A percentile compares a stretch with the other conserved stretches of the same genome.
These are phyloP conservation scores for Hoplias malabaricus DNA, from an alignment of 2,113 vertebrate species.

Conservation along the genomic window DNA sequence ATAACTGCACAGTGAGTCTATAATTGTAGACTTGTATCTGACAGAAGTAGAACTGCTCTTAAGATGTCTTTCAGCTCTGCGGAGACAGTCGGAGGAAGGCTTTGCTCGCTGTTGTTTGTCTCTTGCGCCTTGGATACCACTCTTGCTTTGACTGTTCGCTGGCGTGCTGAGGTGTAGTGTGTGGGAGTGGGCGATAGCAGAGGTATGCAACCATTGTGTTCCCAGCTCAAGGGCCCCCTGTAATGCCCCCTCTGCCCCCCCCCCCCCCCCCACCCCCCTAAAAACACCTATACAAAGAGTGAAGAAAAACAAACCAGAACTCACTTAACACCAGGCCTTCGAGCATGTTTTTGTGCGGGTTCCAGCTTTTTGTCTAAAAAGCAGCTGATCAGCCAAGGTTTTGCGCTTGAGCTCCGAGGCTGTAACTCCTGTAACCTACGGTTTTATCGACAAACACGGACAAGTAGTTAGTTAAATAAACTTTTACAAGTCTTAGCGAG, in stretches of 20 bases:
- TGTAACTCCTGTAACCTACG: too few species aligned
- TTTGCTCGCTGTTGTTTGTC: not conserved
- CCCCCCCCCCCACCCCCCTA: too few species aligned
- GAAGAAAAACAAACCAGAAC: not conserved
- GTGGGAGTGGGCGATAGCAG: constrained; percentile 32
- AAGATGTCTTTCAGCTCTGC: not conserved
- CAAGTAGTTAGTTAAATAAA: too few species aligned
- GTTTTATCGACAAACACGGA: too few species aligned
- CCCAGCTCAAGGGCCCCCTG: constrained; percentile 58
- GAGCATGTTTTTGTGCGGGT: not conserved
- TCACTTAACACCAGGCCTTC: not conserved
- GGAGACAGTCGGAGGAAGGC: not conserved
- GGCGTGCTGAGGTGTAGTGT: constrained; percentile 49
- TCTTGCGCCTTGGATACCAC: not conserved
- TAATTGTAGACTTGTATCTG: too few species aligned
- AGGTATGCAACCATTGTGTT: constrained; percentile 58
- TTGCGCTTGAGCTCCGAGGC: not conserved
- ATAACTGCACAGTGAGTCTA: too few species aligned
- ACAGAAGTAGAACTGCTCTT: not conserved
- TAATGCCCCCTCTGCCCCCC: constrained; percentile 54
- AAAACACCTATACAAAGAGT: constrained; percentile 55
- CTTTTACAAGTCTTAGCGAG: too few species aligned
- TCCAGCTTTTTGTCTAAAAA: not conserved
- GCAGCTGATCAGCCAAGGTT: not conserved
- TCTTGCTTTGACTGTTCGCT: constrained; percentile 23